Evolutionary conservation across 2,113 vertebrate genomes (phyloP).

Genomic region (Rhinopomastus cyanomelas): DNA sequence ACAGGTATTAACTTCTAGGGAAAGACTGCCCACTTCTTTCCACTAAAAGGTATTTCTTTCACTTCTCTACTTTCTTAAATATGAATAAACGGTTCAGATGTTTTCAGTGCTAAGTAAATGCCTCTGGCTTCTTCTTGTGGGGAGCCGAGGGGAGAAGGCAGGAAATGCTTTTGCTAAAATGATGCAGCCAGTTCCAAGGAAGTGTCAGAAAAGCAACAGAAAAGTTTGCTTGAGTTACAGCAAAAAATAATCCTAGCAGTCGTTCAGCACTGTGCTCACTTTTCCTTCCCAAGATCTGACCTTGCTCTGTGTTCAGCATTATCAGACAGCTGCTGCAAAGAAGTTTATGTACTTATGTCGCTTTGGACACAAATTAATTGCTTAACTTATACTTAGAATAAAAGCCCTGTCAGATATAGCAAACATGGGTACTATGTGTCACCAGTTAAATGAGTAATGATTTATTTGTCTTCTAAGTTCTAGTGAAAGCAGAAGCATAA

Average conservation of each 20-base stretch:
- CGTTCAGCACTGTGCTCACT: background rate
- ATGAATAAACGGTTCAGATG: background rate
- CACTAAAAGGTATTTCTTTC: background rate
- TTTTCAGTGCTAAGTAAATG: background rate
- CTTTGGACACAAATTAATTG: background rate
- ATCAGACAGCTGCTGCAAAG: background rate
- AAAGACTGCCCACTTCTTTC: background rate
- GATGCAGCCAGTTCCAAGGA: background rate
- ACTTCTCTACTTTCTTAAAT: background rate
- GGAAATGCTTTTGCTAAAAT: background rate
- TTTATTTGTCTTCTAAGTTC: constrained; percentile 36
- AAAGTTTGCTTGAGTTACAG: background rate
- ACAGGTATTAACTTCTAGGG: background rate
- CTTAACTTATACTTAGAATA: constrained; percentile 4
- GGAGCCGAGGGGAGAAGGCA: background rate
- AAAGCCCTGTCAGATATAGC: background rate
- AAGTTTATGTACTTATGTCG: background rate
- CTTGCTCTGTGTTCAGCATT: background rate
- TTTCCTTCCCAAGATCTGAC: background rate
- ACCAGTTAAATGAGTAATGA: constrained; percentile 14
- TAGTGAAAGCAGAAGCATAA: background rate
- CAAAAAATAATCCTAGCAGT: background rate
- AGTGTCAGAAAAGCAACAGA: background rate
- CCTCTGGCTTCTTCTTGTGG: background rate
- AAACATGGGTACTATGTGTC: background rate